Conservation (phyloP, 2,797 vertebrate genomes). For the Pangasius krempfi region DNA sequence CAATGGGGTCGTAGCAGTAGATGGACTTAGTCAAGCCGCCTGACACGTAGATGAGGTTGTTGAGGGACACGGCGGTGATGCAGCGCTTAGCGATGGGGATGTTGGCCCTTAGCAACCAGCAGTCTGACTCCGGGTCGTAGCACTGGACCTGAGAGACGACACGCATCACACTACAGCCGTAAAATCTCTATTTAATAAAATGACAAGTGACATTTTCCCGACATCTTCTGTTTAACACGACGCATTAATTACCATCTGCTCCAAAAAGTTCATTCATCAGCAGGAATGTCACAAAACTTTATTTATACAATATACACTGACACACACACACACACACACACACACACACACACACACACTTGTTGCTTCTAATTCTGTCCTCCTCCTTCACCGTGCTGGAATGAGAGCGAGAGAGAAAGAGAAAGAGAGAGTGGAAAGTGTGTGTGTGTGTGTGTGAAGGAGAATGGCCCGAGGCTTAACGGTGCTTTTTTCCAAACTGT, state of each 20-base stretch:
- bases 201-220: accelerated
- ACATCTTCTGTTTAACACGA: neutral
- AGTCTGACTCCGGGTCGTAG: conserved; percentile 88
- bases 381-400: conserved; percentile 19
- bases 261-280: neutral
- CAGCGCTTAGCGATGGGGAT: conserved; percentile 97
- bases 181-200: neutral
- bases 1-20: conserved; percentile 93
- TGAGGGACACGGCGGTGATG: conserved; percentile 94
- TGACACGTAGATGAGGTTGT: conserved; percentile 95
- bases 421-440: no score
- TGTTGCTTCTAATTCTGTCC: conserved; percentile 26
- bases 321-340: neutral
- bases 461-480: neutral
- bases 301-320: neutral
- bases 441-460: neutral
- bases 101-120: conserved; percentile 91
- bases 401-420: neutral
- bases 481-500: neutral
- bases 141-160: conserved; percentile 87
- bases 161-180: neutral
- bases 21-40: conserved; percentile 95
- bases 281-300: neutral
- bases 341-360: neutral
- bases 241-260: neutral